Evolutionary conservation across 2,113 vertebrate species (phyloP), one percentile per base, ranked within the genome.

Genomic region (Clarias gariepinus): DNA sequence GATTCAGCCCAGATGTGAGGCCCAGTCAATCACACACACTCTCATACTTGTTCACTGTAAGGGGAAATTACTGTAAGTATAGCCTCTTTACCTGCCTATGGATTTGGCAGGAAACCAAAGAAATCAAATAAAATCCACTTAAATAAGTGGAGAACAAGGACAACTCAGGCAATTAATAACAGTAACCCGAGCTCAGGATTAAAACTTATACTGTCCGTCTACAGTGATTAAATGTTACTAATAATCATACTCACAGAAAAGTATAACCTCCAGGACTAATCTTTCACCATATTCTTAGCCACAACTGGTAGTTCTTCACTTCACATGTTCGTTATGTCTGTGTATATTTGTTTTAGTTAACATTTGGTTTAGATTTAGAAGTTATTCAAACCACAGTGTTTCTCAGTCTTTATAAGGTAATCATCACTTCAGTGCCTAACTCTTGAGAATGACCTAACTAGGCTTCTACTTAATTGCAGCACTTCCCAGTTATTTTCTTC

Each of bases 341-440:
- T 15, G 16, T 23, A 84, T 57, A 30, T 73, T 41, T 84, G 28
- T 73, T 36, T 68, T 12, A 58, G 12, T 79, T 68, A 30, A 86
- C 61, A n/a, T 69, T 86, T 86, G 76, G 74, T 58, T 68, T 85
- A 80, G 9, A 69, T 73, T 4, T 61, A 74, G 68, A 80, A 23
- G 23, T 71, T 74, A 86, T 15, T 25, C 5, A 86, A 82, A 82
- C 68, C 78, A 52, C 21, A 21, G 76, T 63, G 57, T 41, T 57
- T 21, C 25, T 41, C 73, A 33, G 41, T 82, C 30, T 68, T 69
- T 74, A 73, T 83, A 80, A 86, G 76, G 61, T 83, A 82, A 83
- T 82, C 36, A 82, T 80, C 13, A 30, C 33, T 85, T 84, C 61
- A 69, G 30, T 71, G 58, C 68, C 82, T 41, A 55, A 30, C 55